Evolutionary conservation across 2,888 invertebrate species (phyloP).

Genomic region (Stomorhina lunata): DNA sequence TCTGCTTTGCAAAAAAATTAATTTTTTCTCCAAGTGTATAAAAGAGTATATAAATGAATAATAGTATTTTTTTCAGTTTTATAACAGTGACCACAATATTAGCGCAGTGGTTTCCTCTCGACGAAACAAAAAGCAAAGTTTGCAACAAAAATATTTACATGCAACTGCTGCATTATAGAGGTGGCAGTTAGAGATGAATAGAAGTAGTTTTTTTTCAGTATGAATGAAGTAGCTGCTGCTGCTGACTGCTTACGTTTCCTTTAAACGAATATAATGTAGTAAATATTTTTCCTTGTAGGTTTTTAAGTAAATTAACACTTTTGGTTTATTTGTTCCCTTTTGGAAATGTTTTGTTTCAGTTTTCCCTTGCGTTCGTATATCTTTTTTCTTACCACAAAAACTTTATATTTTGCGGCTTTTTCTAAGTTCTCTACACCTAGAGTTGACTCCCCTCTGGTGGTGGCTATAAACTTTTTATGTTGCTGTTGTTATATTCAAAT

Average conservation of each 20-base stretch:
- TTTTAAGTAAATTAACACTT: conserved; percentile 60
- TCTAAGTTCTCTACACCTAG: neutral
- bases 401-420: conserved; percentile 53
- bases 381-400: conserved; percentile 41
- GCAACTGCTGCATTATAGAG: conserved; percentile 22
- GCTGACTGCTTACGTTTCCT: conserved; percentile 5
- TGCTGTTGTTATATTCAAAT: conserved; percentile 27
- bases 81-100: conserved; percentile 58
- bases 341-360: neutral
- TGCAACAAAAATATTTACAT: neutral
- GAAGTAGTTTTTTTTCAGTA: neutral
- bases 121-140: neutral
- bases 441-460: neutral
- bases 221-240: conserved; percentile 18
- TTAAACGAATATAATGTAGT: neutral
- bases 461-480: neutral
- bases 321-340: conserved; percentile 19
- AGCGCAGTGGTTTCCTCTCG: conserved; percentile 41
- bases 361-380: too few species aligned
- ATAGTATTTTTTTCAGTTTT: conserved; percentile 29
- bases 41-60: neutral
- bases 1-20: neutral
- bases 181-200: neutral
- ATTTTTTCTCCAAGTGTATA: neutral
- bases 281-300: conserved; percentile 16